Evolutionary conservation across 2,888 invertebrate genomes (phyloP).

Genomic region (Lochmaea capreae): DNA sequence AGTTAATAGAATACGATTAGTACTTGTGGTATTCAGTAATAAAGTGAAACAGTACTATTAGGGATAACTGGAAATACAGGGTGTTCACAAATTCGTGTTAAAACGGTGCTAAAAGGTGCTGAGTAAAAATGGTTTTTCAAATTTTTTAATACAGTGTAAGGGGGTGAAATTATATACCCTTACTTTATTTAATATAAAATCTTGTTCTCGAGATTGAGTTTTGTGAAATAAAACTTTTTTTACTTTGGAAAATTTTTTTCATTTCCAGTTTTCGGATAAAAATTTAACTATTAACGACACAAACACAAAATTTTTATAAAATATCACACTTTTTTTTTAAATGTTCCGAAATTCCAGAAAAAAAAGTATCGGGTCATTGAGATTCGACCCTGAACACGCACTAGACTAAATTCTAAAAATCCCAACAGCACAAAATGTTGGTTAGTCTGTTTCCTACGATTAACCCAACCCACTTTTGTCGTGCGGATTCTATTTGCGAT

Average conservation of each 20-base stretch:
- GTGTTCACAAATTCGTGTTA: too few species aligned
- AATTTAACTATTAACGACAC: neutral
- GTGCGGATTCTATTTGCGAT: conserved; percentile 32
- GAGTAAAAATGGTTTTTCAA: too few species aligned
- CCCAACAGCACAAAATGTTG: conserved; percentile 27
- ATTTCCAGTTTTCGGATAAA: neutral
- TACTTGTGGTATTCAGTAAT: too few species aligned
- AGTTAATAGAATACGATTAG: neutral
- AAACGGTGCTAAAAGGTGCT: too few species aligned
- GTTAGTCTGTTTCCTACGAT: conserved; percentile 10
- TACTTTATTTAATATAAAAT: too few species aligned
- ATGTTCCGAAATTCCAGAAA: neutral
- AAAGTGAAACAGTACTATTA: too few species aligned
- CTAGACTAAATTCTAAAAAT: conserved; percentile 30
- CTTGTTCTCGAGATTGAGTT: too few species aligned
- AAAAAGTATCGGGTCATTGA: conserved; percentile 2
- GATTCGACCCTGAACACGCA: conserved; percentile 24
- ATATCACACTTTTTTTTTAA: neutral
- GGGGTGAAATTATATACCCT: too few species aligned
- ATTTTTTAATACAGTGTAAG: too few species aligned
- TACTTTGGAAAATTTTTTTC: neutral
- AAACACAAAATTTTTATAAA: conserved; percentile 5
- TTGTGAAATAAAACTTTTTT: neutral
- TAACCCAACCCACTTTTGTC: conserved; percentile 32
- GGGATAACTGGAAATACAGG: too few species aligned